Base-by-base conservation (phyloP, 30 jellyfish, hydroid and myxozoan genomes). In the Catostylus mosaicus region DNA sequence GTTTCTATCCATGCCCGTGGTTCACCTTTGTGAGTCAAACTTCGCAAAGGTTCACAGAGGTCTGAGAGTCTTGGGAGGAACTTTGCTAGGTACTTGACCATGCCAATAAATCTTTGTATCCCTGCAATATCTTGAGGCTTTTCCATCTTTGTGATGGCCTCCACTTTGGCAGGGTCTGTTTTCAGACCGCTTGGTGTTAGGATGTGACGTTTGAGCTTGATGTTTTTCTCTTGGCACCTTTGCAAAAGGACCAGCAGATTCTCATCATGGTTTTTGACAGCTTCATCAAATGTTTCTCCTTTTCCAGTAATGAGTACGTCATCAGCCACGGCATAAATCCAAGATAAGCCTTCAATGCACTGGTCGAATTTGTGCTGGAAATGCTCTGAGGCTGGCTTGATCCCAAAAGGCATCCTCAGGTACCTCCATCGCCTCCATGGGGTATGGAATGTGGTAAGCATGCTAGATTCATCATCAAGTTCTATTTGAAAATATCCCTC, bases 281-380 rank as follows among this genome's bases (percentile, higher is more conserved):
- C 80, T 32, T 67, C 84, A 38, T 19, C 71, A 47, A 27, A 47
- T 73, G 84, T 40, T 6, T 23, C 48, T 20, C 72, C 54, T 30
- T 73, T 73, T 47, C 84, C 52, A 30, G 84, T 73, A 33, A 73
- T 34, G 71, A 73, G 84, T 19, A 72, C 84, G 29, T 73, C 84
- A 48, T 37, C 84, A 73, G 70, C 84, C 1, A 47, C 72, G 20
- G 71, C 84, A 73, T 38, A 47, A 0, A 73, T 62, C 0, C 84
- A 72, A 0, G 71, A 40, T 7, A 50, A 72, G 84, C 71, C 70
- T 73, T 73, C 84, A 73, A 73, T 20, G 46, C 72, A 45, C 29
- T 73, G 84, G 20, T 73, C 72, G 30, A 73, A 73, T 45, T 48
- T 45, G 70, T 73, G 84, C 71, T 73, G 52, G 72, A 73, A 73